Conservation (phyloP, 2,113 vertebrate species). For the Syngnathus floridae region DNA sequence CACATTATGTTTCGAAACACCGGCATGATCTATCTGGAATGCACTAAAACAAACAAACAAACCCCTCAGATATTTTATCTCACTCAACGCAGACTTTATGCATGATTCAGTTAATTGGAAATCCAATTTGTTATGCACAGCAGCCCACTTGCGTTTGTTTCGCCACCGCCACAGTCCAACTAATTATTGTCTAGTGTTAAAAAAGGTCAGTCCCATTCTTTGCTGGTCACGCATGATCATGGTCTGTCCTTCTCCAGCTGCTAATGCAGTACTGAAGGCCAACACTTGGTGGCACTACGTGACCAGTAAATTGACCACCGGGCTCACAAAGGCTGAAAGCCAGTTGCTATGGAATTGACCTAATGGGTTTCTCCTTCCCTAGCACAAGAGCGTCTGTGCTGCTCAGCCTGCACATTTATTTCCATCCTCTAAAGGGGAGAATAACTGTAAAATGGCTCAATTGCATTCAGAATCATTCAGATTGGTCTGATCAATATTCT, state of each 20-base stretch:
- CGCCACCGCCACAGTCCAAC: background rate
- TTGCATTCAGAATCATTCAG: conserved; percentile 43
- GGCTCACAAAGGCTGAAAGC: conserved; percentile 26
- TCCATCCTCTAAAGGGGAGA: conserved; percentile 54
- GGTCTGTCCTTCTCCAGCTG: conserved; percentile 13
- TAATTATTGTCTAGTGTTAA: background rate
- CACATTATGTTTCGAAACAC: background rate
- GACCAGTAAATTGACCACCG: conserved; percentile 34
- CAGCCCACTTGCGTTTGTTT: background rate
- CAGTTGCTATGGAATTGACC: conserved; percentile 68
- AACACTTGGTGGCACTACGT: conserved; percentile 70
- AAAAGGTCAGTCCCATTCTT: conserved; percentile 4
- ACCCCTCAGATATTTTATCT: background rate
- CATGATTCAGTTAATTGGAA: background rate
- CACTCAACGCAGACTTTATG: background rate
- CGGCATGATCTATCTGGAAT: background rate
- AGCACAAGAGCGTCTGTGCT: conserved; percentile 38
- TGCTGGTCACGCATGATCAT: conserved; percentile 22
- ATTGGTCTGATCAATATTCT: conserved; percentile 38
- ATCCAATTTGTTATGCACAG: background rate
- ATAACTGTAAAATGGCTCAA: conserved; percentile 48
- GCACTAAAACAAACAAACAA: background rate
- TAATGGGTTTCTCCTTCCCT: conserved; percentile 53
- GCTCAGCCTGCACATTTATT: conserved; percentile 55
- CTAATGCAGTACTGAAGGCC: conserved; percentile 38